phyloP scores from a whole-genome alignment of 2,797 vertebrate species.

The Centroberyx gerrardi region DNA sequence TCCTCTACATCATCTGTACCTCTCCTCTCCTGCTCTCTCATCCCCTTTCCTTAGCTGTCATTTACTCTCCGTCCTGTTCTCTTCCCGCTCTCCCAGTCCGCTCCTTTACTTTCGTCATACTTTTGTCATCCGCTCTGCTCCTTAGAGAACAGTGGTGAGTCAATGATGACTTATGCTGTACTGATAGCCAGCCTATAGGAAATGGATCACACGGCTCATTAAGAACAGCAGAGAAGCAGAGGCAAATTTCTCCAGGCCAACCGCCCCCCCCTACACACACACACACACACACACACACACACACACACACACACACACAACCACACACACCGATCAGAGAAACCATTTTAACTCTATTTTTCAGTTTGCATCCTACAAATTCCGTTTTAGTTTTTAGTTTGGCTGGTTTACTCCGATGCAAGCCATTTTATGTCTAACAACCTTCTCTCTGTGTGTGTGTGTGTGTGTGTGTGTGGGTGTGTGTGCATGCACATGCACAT shows the following conservation, averaged over 20 bases:
- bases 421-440: neutral
- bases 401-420: no score
- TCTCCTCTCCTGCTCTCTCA: slow-evolving; percentile 41
- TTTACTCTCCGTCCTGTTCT: slow-evolving; percentile 57
- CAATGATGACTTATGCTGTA: slow-evolving; percentile 34
- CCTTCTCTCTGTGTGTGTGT: neutral
- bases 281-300: slow-evolving; percentile 35
- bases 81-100: slow-evolving; percentile 24
- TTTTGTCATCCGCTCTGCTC: slow-evolving; percentile 47
- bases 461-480: neutral
- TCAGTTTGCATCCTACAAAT: slow-evolving; percentile 26
- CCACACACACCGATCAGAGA: slow-evolving; percentile 23
- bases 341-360: slow-evolving; percentile 16
- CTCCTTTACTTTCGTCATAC: slow-evolving; percentile 4
- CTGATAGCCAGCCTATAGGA: slow-evolving; percentile 46
- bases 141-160: slow-evolving; percentile 38
- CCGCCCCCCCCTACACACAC: slow-evolving; percentile 6
- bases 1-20: slow-evolving; percentile 65
- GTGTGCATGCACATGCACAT: slow-evolving; percentile 16
- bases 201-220: slow-evolving; percentile 71
- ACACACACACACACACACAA: slow-evolving; percentile 19
- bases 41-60: slow-evolving; percentile 52
- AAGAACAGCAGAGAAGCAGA: slow-evolving; percentile 54
- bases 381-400: slow-evolving; percentile 1
- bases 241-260: slow-evolving; percentile 58